phyloP scores from a whole-genome alignment of 2,113 vertebrate genomes.

The Gila orcuttii region DNA sequence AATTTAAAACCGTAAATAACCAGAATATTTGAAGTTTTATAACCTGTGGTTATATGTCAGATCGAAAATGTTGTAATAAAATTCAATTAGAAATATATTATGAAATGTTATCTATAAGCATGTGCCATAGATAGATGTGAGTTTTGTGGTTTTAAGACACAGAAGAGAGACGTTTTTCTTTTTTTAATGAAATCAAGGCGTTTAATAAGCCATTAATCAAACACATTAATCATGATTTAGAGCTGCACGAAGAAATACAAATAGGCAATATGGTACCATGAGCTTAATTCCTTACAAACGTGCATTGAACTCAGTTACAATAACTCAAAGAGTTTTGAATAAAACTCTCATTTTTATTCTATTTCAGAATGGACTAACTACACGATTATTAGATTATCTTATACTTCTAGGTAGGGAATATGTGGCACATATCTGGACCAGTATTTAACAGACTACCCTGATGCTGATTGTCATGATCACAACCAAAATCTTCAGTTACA shows the following conservation, averaged over 20 bases:
- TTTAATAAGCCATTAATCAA: slow-evolving; percentile 71
- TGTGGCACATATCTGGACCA: slow-evolving; percentile 23
- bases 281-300: neutral
- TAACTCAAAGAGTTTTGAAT: neutral
- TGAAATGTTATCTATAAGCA: too few relatives aligned
- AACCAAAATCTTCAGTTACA: neutral
- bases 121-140: too few relatives aligned
- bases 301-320: slow-evolving; percentile 20
- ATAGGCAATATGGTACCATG: slow-evolving; percentile 36
- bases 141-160: neutral
- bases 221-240: slow-evolving; percentile 57
- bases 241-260: slow-evolving; percentile 61
- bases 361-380: neutral
- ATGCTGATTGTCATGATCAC: slow-evolving; percentile 48
- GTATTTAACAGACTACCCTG: slow-evolving; percentile 33
- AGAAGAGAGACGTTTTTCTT: neutral
- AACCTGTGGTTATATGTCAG: neutral
- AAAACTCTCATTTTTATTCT: neutral
- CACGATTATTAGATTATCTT: neutral
- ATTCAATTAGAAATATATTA: too few relatives aligned
- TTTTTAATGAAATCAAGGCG: slow-evolving; percentile 37
- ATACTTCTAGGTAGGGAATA: neutral
- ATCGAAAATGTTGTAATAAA: neutral
- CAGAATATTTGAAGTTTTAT: neutral
- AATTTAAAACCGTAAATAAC: neutral